A percentile compares a stretch with the other conserved stretches of the same genome.
Conservation (phyloP, 1,140 invertebrate genomes). For the Drosophila ananassae region DNA sequence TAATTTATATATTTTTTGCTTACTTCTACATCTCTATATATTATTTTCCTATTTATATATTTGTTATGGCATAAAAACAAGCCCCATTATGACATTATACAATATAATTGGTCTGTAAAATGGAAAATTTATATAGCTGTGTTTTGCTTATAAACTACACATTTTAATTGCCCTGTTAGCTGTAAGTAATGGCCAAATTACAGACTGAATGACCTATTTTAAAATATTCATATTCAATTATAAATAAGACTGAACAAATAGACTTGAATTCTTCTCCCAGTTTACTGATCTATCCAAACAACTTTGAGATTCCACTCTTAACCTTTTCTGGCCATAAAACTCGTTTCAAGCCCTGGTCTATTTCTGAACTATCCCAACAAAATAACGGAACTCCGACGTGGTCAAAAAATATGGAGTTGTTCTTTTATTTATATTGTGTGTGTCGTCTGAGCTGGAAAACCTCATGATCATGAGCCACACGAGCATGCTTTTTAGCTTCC, state of each 20-base stretch:
- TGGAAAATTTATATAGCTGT: not conserved
- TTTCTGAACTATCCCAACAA: conserved; percentile 79
- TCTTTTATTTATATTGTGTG: too few relatives aligned
- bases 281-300: conserved; percentile 68
- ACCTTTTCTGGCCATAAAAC: conserved; percentile 23
- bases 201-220: too few relatives aligned
- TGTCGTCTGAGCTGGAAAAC: not conserved
- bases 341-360: conserved; percentile 52
- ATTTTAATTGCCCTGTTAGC: too few relatives aligned
- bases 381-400: conserved; percentile 58
- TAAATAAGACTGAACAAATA: not conserved
- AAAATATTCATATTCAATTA: too few relatives aligned
- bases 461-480: conserved; percentile 7
- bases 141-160: not conserved
- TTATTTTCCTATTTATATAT: too few relatives aligned
- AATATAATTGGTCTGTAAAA: not conserved
- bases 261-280: not conserved
- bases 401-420: not conserved
- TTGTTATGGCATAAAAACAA: not conserved
- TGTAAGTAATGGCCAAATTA: too few relatives aligned
- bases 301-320: conserved; percentile 3
- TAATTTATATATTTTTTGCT: not conserved
- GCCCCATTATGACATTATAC: not conserved
- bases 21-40: too few relatives aligned
- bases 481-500: conserved; percentile 44